Percentiles rank a stretch among this genome's conserved stretches.
These are phyloP conservation scores for Ophioninae sp. DNA, from an alignment of 2,888 invertebrate species.

Conservation along the genomic window DNA sequence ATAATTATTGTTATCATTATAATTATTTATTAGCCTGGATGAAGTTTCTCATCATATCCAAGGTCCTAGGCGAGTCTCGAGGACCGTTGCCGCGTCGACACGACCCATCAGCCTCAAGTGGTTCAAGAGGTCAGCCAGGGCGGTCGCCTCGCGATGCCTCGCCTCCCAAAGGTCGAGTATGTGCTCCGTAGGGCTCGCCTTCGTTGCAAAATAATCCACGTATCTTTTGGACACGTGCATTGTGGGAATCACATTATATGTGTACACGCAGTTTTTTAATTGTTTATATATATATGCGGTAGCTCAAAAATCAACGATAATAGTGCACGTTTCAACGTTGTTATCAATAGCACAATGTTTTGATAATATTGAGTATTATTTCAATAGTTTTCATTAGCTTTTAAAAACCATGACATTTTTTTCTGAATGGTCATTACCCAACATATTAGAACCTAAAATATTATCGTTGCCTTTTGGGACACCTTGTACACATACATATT, in stretches of 20 bases:
- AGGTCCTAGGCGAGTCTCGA: conserved; percentile 82
- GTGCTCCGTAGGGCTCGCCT: conserved; percentile 96
- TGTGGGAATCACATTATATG: conserved; percentile 37
- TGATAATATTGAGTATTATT: too few species aligned
- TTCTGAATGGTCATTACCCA: too few species aligned
- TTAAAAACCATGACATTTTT: too few species aligned
- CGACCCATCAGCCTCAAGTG: conserved; percentile 92
- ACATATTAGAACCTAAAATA: too few species aligned
- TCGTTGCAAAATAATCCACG: conserved; percentile 96
- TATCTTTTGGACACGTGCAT: conserved; percentile 81
- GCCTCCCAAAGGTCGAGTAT: conserved; percentile 97
- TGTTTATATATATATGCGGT: not conserved
- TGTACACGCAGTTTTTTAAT: not conserved
- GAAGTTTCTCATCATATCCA: conserved; percentile 67
- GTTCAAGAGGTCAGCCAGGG: conserved; percentile 90
- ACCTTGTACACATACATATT: too few species aligned
- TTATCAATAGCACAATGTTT: too few species aligned
- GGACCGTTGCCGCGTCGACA: conserved; percentile 89
- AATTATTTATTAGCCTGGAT: conserved; percentile 31
- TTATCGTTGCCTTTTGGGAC: too few species aligned
- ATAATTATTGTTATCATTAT: not conserved
- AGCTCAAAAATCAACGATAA: too few species aligned
- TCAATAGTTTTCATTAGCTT: too few species aligned
- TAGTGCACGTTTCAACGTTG: too few species aligned
- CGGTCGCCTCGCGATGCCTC: conserved; percentile 89